These are phyloP conservation scores for Drosophila kepulauana DNA, from an alignment of 1,140 invertebrate genomes.

Conservation along the genomic window DNA sequence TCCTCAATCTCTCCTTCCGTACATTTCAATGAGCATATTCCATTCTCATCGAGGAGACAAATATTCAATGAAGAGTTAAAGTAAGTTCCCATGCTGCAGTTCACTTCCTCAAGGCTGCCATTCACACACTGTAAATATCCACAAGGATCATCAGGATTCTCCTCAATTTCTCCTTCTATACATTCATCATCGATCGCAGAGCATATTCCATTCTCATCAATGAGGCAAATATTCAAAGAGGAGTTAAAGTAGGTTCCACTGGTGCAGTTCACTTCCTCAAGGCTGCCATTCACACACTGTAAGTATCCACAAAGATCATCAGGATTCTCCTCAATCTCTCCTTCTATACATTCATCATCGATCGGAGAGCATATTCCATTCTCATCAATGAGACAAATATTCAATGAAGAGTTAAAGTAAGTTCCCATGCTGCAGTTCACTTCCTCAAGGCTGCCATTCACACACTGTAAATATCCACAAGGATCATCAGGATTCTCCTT, in stretches of 20 bases:
- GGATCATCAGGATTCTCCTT: not conserved
- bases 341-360: not conserved
- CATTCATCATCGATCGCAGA: not conserved
- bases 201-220: constrained; percentile 11
- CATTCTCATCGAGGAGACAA: constrained; percentile 31
- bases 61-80: constrained; percentile 10
- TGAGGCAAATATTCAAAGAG: not conserved
- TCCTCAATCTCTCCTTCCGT: constrained; percentile 18
- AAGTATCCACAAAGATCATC: constrained; percentile 6
- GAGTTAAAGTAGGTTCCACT: constrained; percentile 26
- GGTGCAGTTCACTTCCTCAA: constrained; percentile 15
- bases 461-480: not conserved
- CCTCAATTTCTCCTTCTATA: not conserved
- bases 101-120: not conserved
- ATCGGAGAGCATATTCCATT: constrained; percentile 1
- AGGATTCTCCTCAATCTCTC: not conserved
- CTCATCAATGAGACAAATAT: not conserved
- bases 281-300: not conserved
- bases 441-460: constrained; percentile 11
- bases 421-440: constrained; percentile 16
- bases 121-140: constrained; percentile 5
- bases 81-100: constrained; percentile 23
- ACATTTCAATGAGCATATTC: constrained; percentile 35
- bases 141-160: constrained; percentile 1
- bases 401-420: constrained; percentile 3